Conservation (phyloP, 2,113 vertebrate species). For the Cephalopterus ornatus region DNA sequence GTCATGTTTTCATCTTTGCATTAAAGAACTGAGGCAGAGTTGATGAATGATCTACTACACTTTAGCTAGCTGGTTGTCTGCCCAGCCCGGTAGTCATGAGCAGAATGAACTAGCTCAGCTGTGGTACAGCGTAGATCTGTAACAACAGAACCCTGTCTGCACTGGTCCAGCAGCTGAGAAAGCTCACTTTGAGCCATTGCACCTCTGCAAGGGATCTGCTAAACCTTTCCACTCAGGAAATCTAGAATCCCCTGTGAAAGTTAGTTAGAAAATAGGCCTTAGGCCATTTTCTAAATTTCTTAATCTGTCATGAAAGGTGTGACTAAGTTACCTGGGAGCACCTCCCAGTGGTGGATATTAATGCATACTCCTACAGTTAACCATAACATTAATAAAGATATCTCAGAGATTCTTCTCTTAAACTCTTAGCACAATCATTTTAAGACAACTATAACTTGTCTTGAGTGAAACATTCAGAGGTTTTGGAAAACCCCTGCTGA, state of each 20-base stretch:
- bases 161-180: neutral
- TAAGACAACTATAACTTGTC: neutral
- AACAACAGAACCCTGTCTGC: neutral
- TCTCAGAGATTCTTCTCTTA: neutral
- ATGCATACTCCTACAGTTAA: neutral
- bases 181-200: rapidly evolving
- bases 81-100: neutral
- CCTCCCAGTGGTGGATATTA: neutral
- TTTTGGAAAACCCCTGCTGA: neutral
- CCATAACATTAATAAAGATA: neutral
- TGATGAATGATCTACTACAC: neutral
- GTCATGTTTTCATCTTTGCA: neutral
- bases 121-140: neutral
- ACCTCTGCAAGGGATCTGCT: neutral
- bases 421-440: neutral
- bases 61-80: neutral
- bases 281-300: neutral
- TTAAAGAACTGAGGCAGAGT: neutral
- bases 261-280: neutral
- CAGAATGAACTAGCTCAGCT: neutral
- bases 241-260: neutral
- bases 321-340: neutral
- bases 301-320: neutral
- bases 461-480: neutral
- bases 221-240: neutral